These are phyloP conservation scores for Podarcis lilfordi DNA, from an alignment of 2,797 vertebrate genomes.

Conservation along the genomic window DNA sequence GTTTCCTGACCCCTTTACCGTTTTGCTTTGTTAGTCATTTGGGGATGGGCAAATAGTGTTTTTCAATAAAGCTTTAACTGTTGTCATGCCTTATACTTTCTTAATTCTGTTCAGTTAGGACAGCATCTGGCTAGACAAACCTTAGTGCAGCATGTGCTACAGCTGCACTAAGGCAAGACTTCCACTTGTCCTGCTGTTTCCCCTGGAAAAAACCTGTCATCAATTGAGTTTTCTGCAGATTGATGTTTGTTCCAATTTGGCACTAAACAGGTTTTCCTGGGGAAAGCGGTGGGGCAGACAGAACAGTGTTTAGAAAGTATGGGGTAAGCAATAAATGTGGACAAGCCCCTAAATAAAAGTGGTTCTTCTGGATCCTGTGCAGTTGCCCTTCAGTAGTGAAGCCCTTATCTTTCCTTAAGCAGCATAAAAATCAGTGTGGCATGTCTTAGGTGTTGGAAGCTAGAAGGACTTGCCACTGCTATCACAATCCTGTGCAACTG, in stretches of 20 bases:
- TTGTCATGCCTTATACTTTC: neutral
- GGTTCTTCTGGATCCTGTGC: neutral
- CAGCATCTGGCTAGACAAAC: neutral
- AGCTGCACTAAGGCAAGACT: neutral
- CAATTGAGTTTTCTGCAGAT: too few relatives aligned
- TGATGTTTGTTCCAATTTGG: too few relatives aligned
- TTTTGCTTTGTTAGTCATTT: neutral
- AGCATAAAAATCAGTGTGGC: neutral
- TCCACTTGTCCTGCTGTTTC: too few relatives aligned
- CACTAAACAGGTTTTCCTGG: too few relatives aligned
- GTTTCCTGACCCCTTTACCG: neutral
- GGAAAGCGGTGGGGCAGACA: too few relatives aligned
- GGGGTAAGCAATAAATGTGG: too few relatives aligned
- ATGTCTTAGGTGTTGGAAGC: neutral
- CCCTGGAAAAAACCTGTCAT: too few relatives aligned
- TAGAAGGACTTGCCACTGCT: neutral
- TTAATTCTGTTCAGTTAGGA: neutral
- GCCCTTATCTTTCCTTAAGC: neutral
- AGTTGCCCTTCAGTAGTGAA: neutral
- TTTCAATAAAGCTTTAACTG: slow-evolving; percentile 13
- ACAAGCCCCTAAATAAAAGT: neutral
- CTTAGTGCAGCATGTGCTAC: neutral
- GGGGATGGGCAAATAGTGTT: too few relatives aligned
- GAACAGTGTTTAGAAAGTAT: too few relatives aligned
- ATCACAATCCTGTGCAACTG: neutral